Conservation (phyloP, 2,113 vertebrate genomes). For the Alethe castanea region DNA sequence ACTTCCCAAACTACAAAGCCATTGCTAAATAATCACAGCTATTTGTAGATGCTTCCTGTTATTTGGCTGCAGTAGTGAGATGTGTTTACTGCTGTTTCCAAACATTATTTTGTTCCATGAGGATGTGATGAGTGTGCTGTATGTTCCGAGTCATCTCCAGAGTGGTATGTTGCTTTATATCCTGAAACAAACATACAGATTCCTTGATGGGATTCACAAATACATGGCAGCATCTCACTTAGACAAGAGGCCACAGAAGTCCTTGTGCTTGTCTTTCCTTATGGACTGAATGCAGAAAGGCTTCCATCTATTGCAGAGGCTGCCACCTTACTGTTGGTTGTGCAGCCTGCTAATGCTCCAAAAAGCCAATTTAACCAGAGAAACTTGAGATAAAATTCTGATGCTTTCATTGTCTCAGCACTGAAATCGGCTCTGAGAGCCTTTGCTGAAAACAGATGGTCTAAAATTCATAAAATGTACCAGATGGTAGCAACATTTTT, state of each 20-base stretch:
- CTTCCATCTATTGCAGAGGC: neutral
- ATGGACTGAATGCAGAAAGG: neutral
- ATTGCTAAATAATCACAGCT: neutral
- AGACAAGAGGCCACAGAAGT: neutral
- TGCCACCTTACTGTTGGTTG: neutral
- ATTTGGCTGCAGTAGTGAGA: neutral
- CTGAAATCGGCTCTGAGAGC: neutral
- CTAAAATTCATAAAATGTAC: neutral
- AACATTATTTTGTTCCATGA: neutral
- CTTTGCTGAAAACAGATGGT: constrained; percentile 12
- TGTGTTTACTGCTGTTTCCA: neutral
- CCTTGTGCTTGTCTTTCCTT: neutral
- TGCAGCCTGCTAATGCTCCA: neutral
- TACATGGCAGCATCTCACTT: neutral
- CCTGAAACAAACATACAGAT: neutral
- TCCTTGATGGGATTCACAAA: neutral
- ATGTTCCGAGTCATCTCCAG: neutral
- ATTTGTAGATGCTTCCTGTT: neutral
- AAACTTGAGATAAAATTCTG: neutral
- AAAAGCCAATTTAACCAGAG: neutral
- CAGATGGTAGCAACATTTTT: neutral
- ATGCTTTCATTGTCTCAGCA: neutral
- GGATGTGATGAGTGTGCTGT: neutral
- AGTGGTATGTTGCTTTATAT: neutral
- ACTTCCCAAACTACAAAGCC: neutral